Percentiles rank a stretch among this genome's conserved stretches.
phyloP scores from a whole-genome alignment of 23 tunicate species.

The Trididemnum nubilum region DNA sequence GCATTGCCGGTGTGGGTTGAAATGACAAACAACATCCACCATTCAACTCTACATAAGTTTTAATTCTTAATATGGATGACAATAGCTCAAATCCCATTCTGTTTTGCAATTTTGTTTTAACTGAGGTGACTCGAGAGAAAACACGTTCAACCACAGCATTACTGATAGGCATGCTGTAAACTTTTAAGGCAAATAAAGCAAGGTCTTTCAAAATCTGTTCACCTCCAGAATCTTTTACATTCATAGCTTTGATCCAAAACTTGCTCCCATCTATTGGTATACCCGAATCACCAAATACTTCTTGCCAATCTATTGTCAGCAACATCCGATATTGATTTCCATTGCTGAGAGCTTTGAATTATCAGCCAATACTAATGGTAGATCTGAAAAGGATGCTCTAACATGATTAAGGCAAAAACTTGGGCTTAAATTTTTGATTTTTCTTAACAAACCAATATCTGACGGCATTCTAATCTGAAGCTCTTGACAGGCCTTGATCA shows the following conservation, averaged over 20 bases:
- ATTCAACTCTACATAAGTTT: background rate
- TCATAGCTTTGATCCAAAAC: constrained; percentile 1
- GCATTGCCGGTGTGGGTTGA: constrained; percentile 5
- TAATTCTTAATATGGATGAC: background rate
- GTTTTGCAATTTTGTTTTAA: background rate
- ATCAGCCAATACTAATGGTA: background rate
- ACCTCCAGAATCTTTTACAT: constrained; percentile 2
- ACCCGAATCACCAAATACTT: background rate
- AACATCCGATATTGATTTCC: constrained; percentile 1
- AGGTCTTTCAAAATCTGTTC: background rate
- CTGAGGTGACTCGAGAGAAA: constrained; percentile 1
- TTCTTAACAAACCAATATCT: background rate
- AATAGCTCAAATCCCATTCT: background rate
- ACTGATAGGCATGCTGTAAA: constrained; percentile 6
- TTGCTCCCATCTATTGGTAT: background rate
- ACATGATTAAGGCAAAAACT: background rate
- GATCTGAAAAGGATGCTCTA: background rate
- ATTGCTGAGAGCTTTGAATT: background rate
- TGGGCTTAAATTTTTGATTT: background rate
- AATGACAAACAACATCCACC: background rate
- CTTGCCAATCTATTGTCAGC: background rate
- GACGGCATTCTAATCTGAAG: background rate
- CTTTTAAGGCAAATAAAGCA: background rate
- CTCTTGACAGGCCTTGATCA: background rate
- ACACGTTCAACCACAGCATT: constrained; percentile 11